Evolutionary conservation across 2,888 invertebrate species (phyloP).

Genomic region (Dryomyza anilis): DNA sequence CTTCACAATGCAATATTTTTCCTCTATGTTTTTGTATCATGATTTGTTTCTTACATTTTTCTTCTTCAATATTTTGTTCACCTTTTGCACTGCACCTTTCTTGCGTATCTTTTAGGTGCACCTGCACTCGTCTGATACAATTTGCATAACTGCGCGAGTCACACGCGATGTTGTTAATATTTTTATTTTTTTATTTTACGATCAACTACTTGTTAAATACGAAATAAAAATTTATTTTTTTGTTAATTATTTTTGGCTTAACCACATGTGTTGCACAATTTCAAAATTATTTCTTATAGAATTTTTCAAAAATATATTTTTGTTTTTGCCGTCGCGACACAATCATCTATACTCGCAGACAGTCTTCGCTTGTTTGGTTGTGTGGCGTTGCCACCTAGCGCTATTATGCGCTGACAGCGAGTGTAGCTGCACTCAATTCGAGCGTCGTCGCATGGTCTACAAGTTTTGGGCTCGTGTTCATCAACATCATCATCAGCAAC

Average conservation of each 20-base stretch:
- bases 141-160: neutral
- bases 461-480: constrained; percentile 2
- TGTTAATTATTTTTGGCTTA: too few relatives aligned
- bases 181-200: too few relatives aligned
- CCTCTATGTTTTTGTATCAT: too few relatives aligned
- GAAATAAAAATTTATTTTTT: neutral
- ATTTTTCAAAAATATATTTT: neutral
- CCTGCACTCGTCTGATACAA: constrained; percentile 3
- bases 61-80: too few relatives aligned
- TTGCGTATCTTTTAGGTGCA: neutral
- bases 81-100: too few relatives aligned
- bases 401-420: neutral
- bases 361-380: neutral
- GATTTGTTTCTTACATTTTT: too few relatives aligned
- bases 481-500: too few relatives aligned
- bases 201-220: too few relatives aligned
- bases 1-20: too few relatives aligned
- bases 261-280: too few relatives aligned
- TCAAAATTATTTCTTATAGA: neutral
- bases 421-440: constrained; percentile 11
- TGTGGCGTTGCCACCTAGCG: constrained; percentile 3
- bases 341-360: too few relatives aligned
- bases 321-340: neutral
- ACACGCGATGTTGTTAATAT: too few relatives aligned
- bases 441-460: constrained; percentile 11